phyloP scores from a whole-genome alignment of 2,888 invertebrate genomes.

The Biston betularia region DNA sequence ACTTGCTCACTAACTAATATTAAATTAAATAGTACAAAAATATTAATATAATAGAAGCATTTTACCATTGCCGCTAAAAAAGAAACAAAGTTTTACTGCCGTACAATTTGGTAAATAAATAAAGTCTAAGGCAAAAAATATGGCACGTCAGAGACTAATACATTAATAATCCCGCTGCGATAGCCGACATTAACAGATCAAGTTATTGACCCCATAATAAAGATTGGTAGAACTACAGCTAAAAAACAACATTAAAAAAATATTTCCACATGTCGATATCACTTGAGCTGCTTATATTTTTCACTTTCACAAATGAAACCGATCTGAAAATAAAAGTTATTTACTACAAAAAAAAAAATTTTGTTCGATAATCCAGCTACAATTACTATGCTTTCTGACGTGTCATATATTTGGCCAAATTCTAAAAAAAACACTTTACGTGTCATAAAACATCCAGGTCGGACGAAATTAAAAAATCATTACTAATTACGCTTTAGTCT shows the following conservation, averaged over 20 bases:
- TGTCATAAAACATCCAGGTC: conserved; percentile 1
- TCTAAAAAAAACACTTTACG: conserved; percentile 14
- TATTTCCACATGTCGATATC: no score
- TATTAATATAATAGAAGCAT: conserved; percentile 24
- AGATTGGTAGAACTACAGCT: no score
- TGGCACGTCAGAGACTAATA: conserved; percentile 17
- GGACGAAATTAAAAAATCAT: conserved; percentile 16
- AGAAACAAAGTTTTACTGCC: conserved; percentile 26
- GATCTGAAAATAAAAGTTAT: neutral
- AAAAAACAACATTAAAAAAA: no score
- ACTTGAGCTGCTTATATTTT: no score
- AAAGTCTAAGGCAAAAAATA: conserved; percentile 26
- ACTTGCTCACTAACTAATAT: conserved; percentile 31
- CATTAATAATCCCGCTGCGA: neutral
- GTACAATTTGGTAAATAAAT: conserved; percentile 32
- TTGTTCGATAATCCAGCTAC: neutral
- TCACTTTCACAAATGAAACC: no score
- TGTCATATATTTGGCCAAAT: conserved; percentile 21
- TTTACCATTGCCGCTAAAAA: conserved; percentile 17
- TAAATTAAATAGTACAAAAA: conserved; percentile 31
- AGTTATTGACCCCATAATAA: no score
- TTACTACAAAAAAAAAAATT: neutral
- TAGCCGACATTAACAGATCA: neutral
- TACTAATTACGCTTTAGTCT: conserved; percentile 18
- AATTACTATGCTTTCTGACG: conserved; percentile 9